A percentile compares a stretch with the other conserved stretches of the same genome.
Evolutionary conservation across 2,113 vertebrate species (phyloP).

Genomic region (Caranx ignobilis): DNA sequence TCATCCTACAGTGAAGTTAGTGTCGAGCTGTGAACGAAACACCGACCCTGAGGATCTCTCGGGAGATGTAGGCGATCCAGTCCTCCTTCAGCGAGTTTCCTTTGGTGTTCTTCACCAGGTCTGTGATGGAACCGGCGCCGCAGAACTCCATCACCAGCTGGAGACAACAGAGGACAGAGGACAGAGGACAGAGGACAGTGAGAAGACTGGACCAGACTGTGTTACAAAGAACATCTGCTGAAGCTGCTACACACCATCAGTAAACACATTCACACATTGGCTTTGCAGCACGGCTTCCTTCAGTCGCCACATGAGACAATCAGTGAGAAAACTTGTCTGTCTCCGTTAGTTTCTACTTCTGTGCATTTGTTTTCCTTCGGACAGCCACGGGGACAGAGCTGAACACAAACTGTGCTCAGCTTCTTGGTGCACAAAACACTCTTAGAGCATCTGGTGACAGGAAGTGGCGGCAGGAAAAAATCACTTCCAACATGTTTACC

Average conservation of each 20-base stretch:
- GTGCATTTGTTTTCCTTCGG: not conserved
- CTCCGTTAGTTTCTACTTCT: not conserved
- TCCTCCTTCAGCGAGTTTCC: conserved; percentile 98
- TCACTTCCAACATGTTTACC: not conserved
- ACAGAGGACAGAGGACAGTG: not conserved
- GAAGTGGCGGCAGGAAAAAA: not conserved
- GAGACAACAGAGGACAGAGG: conserved; percentile 27
- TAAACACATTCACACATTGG: not conserved
- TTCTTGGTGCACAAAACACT: not conserved
- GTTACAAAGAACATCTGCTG: not conserved
- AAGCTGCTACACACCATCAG: not conserved
- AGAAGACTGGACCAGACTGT: not conserved
- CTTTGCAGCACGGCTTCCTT: not conserved
- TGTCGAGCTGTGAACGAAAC: not conserved
- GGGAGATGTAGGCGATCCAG: conserved; percentile 99
- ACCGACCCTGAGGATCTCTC: conserved; percentile 92
- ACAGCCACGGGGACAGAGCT: not conserved
- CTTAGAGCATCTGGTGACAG: not conserved
- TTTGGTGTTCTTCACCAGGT: conserved; percentile 99
- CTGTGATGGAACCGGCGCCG: conserved; percentile 97
- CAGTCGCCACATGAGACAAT: not conserved
- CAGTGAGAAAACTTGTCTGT: not conserved
- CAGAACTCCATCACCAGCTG: conserved; percentile 99
- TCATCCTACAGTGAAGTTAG: not conserved
- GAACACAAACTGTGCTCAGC: not conserved